These are phyloP conservation scores for Willisornis vidua DNA, from an alignment of 2,113 vertebrate species.

Conservation along the genomic window DNA sequence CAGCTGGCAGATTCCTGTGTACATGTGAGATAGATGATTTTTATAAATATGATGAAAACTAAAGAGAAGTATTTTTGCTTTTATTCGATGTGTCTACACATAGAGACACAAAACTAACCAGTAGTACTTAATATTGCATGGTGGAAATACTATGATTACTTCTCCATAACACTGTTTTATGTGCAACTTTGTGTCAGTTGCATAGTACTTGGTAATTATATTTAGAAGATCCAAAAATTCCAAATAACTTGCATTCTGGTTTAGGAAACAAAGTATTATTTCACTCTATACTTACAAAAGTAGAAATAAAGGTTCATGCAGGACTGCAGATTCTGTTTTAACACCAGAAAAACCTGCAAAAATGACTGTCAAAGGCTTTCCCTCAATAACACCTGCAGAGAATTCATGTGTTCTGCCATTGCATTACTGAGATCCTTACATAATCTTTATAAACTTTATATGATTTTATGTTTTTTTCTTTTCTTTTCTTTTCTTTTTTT, in stretches of 20 bases:
- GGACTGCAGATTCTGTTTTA: background rate
- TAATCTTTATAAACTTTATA: background rate
- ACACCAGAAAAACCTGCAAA: background rate
- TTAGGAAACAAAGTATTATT: conserved; percentile 51
- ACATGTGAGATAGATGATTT: background rate
- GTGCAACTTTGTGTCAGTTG: background rate
- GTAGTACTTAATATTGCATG: background rate
- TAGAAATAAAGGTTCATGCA: background rate
- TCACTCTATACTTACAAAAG: conserved; percentile 2
- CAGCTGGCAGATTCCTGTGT: background rate
- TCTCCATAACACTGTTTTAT: background rate
- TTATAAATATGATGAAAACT: background rate
- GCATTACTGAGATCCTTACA: background rate
- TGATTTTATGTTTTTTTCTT: conserved; percentile 3
- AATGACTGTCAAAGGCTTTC: background rate
- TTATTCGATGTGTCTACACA: background rate
- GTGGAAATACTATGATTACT: background rate
- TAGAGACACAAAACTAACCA: conserved; percentile 9
- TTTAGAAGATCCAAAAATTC: conserved; percentile 23
- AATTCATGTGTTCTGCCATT: background rate
- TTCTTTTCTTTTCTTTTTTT: background rate
- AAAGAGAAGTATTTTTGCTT: background rate
- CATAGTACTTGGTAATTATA: background rate
- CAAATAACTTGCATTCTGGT: conserved; percentile 17
- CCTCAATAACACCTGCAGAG: background rate